A percentile compares a stretch with the other conserved stretches of the same genome.
Evolutionary conservation across 2,888 invertebrate species (phyloP).

Genomic region (Hyles lineata): DNA sequence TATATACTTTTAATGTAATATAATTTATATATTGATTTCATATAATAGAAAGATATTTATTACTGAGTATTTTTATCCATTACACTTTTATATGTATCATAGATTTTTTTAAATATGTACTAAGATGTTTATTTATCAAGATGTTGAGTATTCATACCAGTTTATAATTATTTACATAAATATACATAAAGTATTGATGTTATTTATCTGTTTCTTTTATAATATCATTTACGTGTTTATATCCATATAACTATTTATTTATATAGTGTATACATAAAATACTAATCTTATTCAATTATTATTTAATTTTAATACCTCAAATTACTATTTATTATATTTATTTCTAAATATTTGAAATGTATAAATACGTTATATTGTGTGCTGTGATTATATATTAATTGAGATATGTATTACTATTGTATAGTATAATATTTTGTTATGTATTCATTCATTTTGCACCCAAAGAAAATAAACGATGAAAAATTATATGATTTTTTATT

Average conservation of each 20-base stretch:
- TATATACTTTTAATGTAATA: constrained; percentile 23
- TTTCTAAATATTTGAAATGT: not conserved
- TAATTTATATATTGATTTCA: not conserved
- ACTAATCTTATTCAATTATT: no score
- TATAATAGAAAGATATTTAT: no score
- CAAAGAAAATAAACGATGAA: constrained; percentile 44
- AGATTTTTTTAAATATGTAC: no score
- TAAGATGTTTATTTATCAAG: no score
- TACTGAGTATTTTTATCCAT: no score
- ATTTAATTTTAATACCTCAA: no score
- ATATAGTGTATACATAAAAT: not conserved
- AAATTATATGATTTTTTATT: not conserved
- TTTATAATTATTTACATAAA: no score
- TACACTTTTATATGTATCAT: no score
- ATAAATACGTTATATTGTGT: constrained; percentile 18
- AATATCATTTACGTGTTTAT: not conserved
- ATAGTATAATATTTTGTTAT: constrained; percentile 24
- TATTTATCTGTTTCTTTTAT: no score
- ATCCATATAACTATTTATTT: not conserved
- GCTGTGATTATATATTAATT: constrained; percentile 25
- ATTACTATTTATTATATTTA: no score
- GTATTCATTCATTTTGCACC: constrained; percentile 42
- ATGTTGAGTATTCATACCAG: no score
- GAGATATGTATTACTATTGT: constrained; percentile 11
- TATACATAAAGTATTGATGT: no score